Conservation (phyloP, 2,113 vertebrate genomes). For the Malurus elegans region DNA sequence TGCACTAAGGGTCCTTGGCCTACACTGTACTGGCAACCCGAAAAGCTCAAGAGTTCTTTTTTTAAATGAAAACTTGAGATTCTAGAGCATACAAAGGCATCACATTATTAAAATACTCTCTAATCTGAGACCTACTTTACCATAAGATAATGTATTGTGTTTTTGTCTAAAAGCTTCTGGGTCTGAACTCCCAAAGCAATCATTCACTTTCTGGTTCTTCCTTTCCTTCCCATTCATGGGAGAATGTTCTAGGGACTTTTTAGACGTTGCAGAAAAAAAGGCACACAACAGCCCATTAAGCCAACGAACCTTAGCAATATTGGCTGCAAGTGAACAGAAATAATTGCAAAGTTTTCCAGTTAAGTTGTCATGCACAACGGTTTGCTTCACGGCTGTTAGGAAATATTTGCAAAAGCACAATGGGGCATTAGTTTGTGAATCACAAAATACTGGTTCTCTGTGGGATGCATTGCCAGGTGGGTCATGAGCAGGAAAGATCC, state of each 20-base stretch:
- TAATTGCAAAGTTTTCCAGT: constrained; percentile 39
- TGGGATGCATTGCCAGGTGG: not conserved
- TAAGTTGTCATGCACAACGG: not conserved
- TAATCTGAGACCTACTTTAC: not conserved
- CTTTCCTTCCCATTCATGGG: not conserved
- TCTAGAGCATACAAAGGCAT: not conserved
- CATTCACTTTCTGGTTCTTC: not conserved
- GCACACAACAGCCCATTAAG: not conserved
- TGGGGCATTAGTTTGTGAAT: not conserved
- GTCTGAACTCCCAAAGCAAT: constrained; percentile 24
- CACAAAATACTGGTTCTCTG: not conserved
- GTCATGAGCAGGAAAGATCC: not conserved
- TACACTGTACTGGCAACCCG: not conserved
- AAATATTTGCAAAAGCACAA: not conserved
- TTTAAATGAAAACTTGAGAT: not conserved
- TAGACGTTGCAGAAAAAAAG: not conserved
- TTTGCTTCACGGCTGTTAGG: not conserved
- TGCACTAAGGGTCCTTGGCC: not conserved
- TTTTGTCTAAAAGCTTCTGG: constrained; percentile 25
- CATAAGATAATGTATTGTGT: not conserved
- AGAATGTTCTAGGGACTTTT: not conserved
- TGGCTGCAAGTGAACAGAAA: not conserved
- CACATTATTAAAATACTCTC: not conserved
- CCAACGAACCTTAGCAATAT: not conserved
- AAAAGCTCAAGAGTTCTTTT: not conserved